Evolutionary conservation across 1,140 invertebrate species (phyloP), one percentile per base, ranked within the genome.

Genomic region (Micrasema longulum): DNA sequence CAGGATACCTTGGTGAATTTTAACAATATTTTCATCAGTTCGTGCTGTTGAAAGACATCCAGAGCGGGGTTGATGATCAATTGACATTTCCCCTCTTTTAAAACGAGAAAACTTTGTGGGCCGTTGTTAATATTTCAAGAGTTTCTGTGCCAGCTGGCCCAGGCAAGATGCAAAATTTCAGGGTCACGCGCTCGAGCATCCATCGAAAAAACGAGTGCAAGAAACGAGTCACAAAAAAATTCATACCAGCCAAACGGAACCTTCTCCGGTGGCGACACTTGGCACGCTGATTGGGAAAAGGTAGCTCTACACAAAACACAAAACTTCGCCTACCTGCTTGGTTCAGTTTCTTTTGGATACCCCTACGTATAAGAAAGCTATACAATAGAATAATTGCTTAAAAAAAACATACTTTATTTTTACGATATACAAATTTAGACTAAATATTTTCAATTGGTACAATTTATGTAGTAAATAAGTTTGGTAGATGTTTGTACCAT

Each of bases 281-380:
- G 1, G 1, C n/a, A n/a, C 1, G 16, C 6, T 43, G 47, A 50
- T 18, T 50, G 5, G 12, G 4, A 20, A 50, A 20, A 9, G n/a
- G 47, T 50, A 50, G 47, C 47, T 50, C 47, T 50, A 50, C 16
- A 50, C 47, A n/a, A n/a, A n/a, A n/a, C n/a, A n/a, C n/a, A n/a
- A n/a, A n/a, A n/a, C n/a, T n/a, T n/a, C n/a, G n/a, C n/a, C n/a
- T n/a, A n/a, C n/a, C n/a, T n/a, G n/a, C n/a, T n/a, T n/a, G n/a
- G n/a, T n/a, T n/a, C n/a, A n/a, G n/a, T n/a, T n/a, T n/a, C n/a
- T n/a, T n/a, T n/a, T n/a, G n/a, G n/a, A n/a, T n/a, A n/a, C n/a
- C n/a, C n/a, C n/a, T n/a, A n/a, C n/a, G n/a, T n/a, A n/a, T n/a
- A n/a, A n/a, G n/a, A n/a, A n/a, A n/a, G n/a, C n/a, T n/a, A n/a